Conservation (phyloP, 2,113 vertebrate species). For the Callipepla californica region DNA sequence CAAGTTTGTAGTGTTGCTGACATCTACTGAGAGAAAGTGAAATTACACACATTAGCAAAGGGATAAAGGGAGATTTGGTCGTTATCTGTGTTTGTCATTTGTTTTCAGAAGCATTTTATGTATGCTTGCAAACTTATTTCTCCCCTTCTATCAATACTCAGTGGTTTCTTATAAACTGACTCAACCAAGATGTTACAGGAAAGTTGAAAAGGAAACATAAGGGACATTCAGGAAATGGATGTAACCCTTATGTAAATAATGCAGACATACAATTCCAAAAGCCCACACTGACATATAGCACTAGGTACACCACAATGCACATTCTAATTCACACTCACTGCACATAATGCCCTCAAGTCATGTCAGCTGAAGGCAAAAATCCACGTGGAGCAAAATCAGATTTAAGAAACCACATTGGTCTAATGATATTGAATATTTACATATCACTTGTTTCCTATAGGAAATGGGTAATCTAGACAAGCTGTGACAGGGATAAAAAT, state of each 20-base stretch:
- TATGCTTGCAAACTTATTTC: not conserved
- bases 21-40: slow-evolving; percentile 69
- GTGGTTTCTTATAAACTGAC: not conserved
- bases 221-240: not conserved
- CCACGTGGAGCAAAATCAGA: not conserved
- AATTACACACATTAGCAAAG: slow-evolving; percentile 41
- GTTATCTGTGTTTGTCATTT: not conserved
- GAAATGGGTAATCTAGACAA: not conserved
- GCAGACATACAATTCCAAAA: not conserved
- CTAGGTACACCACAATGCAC: not conserved
- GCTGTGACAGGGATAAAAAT: slow-evolving; percentile 3
- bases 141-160: not conserved
- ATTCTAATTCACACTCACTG: not conserved
- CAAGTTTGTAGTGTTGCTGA: slow-evolving; percentile 77
- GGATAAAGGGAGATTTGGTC: not conserved
- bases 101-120: not conserved
- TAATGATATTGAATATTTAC: not conserved
- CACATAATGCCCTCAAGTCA: not conserved
- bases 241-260: not conserved
- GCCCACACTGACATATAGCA: not conserved
- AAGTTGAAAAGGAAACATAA: not conserved
- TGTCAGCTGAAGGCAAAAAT: not conserved
- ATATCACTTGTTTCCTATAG: not conserved
- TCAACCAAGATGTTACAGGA: not conserved
- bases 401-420: not conserved